Base-by-base conservation (phyloP, 2,888 invertebrate species). In the Altica lythri region DNA sequence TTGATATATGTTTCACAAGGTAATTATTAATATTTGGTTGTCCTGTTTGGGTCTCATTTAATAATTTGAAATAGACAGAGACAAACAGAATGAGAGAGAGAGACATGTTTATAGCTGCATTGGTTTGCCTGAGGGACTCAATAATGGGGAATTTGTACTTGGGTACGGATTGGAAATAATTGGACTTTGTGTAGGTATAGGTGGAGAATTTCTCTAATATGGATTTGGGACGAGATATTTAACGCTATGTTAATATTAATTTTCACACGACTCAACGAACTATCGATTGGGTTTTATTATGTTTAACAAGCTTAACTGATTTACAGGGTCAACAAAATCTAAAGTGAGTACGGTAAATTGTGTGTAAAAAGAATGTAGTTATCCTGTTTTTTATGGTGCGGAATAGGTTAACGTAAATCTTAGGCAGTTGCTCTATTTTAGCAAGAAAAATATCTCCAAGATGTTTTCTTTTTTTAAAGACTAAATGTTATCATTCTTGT, bases 11-110 rank as follows among this genome's bases (percentile, higher is more conserved):
- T 37, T 48, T 48, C 38, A 38, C 37, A 38, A 38, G 27, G 18
- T 47, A 10, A 37, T 48, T 37, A 48, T 48, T 48, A 48, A 48
- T 48, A 48, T 30, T 27, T 13, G 29, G 37, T 25, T 37, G 46
- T 46, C 22, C 16, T n/a, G 10, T 16, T 44, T 4, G 29, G 30
- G 27, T 22, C 30, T 34, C 32, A 8, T 27, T 16, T 30, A 34
- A 34, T 34, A 34, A 34, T 34, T 34, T 16, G 3, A 34, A 9
- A 1, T 10, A 3, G 9, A 34, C 8, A 14, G 2, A 34, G 34
- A 16, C 9, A 16, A n/a, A n/a, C n/a, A n/a, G n/a, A n/a, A n/a
- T n/a, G n/a, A n/a, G n/a, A n/a, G 9, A 34, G 16, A 14, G 2
- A 34, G 34, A 16, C 9, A 16, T 14, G 10, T 43, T 22, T 30